Conservation (phyloP, 2,113 vertebrate species). For the Petromus typicus region DNA sequence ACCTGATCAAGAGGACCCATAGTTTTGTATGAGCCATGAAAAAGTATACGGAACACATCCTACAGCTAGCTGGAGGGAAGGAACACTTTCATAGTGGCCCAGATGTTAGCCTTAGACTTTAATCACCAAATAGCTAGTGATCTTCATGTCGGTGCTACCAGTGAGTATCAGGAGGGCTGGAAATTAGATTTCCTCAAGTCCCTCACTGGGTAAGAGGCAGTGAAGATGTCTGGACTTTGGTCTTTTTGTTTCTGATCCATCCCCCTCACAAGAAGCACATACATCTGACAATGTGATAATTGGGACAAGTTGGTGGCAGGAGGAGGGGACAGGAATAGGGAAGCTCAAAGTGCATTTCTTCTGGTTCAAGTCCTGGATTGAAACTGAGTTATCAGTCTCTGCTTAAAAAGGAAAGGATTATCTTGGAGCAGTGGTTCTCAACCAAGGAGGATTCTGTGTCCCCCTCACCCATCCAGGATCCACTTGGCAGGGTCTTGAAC, state of each 20-base stretch:
- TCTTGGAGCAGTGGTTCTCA: not conserved
- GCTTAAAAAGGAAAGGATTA: not conserved
- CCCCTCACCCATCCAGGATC: no score
- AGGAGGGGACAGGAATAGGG: rapidly evolving
- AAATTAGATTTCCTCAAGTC: not conserved
- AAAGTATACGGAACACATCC: not conserved
- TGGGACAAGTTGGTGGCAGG: not conserved
- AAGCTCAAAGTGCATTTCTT: not conserved
- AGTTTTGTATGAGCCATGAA: not conserved
- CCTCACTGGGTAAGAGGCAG: not conserved
- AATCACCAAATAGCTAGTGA: not conserved
- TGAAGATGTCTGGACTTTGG: not conserved
- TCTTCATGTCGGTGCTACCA: not conserved
- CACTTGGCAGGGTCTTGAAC: not conserved
- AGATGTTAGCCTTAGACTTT: not conserved
- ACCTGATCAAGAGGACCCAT: rapidly evolving
- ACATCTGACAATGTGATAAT: no score
- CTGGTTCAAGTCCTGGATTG: not conserved
- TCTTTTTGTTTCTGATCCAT: not conserved
- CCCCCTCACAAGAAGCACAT: not conserved
- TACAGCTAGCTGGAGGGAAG: not conserved
- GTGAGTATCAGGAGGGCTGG: not conserved
- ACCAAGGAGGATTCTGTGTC: not conserved
- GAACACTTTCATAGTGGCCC: not conserved
- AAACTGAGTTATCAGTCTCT: not conserved